Evolutionary conservation across 2,113 vertebrate species (phyloP).

Genomic region (Panthera tigris): DNA sequence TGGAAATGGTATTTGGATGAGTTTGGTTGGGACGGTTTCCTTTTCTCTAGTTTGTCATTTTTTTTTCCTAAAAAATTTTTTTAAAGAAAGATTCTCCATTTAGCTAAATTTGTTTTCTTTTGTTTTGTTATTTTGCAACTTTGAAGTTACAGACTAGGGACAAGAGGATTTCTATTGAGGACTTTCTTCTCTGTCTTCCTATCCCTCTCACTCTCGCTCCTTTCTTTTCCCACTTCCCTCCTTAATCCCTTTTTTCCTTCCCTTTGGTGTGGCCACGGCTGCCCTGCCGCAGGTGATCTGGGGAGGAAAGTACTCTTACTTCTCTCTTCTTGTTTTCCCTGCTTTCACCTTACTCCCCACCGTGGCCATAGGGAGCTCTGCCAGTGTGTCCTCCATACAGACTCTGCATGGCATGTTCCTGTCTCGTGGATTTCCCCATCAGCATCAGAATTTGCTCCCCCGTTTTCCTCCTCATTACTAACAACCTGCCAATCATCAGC

Average conservation of each 20-base stretch:
- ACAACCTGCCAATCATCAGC: conserved; percentile 75
- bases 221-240: conserved; percentile 43
- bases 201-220: conserved; percentile 13
- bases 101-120: conserved; percentile 34
- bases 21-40: not conserved
- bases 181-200: conserved; percentile 54
- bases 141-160: conserved; percentile 13
- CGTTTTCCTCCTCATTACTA: conserved; percentile 82
- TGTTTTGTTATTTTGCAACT: conserved; percentile 59
- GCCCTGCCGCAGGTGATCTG: conserved; percentile 90
- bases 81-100: not conserved
- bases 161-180: not conserved
- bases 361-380: conserved; percentile 80
- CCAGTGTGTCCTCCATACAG: conserved; percentile 85
- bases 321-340: conserved; percentile 68
- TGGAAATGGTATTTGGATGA: conserved; percentile 77
- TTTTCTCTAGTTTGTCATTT: conserved; percentile 71
- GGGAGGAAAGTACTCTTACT: conserved; percentile 88
- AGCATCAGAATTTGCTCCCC: conserved; percentile 72
- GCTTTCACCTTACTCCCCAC: conserved; percentile 73
- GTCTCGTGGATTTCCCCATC: conserved; percentile 81
- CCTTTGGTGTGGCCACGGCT: conserved; percentile 87
- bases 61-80: conserved; percentile 5
- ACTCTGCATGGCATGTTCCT: conserved; percentile 96
- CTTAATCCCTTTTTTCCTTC: conserved; percentile 77